Conservation (phyloP, 2,113 vertebrate species). For the Cisticola juncidis region DNA sequence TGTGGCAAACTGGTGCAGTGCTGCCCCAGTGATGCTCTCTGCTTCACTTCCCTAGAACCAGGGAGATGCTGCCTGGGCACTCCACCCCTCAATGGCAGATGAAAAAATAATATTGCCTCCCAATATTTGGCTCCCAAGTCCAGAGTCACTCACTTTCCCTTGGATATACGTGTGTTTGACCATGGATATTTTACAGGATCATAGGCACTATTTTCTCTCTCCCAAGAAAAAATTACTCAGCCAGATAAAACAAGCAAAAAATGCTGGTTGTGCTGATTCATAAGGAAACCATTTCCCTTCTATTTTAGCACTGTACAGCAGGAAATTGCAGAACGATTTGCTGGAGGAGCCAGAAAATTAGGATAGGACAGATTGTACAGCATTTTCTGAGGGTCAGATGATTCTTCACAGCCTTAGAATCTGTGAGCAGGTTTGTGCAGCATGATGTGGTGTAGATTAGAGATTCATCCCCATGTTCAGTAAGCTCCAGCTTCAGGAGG, state of each 20-base stretch:
- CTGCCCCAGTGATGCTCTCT: fast-evolving
- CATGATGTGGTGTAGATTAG: neutral
- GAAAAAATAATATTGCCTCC: neutral
- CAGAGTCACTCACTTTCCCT: neutral
- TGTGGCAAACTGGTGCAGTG: fast-evolving
- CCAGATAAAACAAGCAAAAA: constrained; percentile 32
- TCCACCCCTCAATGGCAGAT: neutral
- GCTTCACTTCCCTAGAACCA: neutral
- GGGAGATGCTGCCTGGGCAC: neutral
- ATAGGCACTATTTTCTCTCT: neutral
- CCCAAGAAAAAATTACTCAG: neutral
- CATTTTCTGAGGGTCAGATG: neutral
- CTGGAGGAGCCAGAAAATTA: neutral
- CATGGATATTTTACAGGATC: neutral
- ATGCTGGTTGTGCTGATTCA: constrained; percentile 40
- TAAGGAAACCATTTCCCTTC: constrained; percentile 25
- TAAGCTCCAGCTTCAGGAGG: neutral
- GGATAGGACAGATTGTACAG: neutral
- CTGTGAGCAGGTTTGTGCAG: neutral
- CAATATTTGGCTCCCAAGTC: neutral
- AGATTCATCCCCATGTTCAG: neutral
- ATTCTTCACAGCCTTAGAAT: neutral
- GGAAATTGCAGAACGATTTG: neutral
- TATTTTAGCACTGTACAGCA: neutral
- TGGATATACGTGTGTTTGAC: neutral